Percentiles rank a stretch among this genome's conserved stretches.
Evolutionary conservation across 1,140 invertebrate species (phyloP).

Genomic region (Drosophila orosa): DNA sequence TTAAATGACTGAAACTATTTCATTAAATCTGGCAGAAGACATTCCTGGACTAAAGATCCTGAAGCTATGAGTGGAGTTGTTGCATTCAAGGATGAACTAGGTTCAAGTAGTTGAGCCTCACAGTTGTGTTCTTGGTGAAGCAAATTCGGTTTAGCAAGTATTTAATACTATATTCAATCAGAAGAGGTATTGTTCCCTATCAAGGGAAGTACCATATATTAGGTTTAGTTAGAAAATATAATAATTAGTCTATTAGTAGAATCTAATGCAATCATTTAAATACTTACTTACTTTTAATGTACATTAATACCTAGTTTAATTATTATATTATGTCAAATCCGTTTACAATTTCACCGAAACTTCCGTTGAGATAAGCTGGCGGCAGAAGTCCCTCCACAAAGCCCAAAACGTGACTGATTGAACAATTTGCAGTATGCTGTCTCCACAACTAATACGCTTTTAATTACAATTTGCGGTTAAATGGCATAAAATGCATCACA

Average conservation of each 20-base stretch:
- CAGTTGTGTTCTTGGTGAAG: background rate
- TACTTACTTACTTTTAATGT: background rate
- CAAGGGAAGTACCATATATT: background rate
- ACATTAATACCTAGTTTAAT: background rate
- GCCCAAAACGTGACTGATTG: constrained; percentile 40
- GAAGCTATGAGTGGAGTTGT: background rate
- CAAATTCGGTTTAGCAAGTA: background rate
- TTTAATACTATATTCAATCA: background rate
- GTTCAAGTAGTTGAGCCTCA: background rate
- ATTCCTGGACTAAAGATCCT: background rate
- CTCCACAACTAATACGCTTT: constrained; percentile 56
- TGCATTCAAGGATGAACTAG: background rate
- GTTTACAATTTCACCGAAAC: background rate
- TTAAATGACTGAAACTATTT: constrained; percentile 37
- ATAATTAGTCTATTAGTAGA: too few relatives aligned
- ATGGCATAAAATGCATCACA: constrained; percentile 30
- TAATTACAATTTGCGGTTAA: constrained; percentile 67
- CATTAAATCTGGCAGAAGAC: constrained; percentile 23
- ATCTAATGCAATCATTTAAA: background rate
- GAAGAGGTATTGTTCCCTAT: background rate
- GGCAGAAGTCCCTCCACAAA: background rate
- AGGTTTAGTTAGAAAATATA: background rate
- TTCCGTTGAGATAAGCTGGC: background rate
- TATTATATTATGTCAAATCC: constrained; percentile 1
- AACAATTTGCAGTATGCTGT: constrained; percentile 17